These are phyloP conservation scores for Lycia hirtaria DNA, from an alignment of 2,888 invertebrate genomes.

Conservation along the genomic window DNA sequence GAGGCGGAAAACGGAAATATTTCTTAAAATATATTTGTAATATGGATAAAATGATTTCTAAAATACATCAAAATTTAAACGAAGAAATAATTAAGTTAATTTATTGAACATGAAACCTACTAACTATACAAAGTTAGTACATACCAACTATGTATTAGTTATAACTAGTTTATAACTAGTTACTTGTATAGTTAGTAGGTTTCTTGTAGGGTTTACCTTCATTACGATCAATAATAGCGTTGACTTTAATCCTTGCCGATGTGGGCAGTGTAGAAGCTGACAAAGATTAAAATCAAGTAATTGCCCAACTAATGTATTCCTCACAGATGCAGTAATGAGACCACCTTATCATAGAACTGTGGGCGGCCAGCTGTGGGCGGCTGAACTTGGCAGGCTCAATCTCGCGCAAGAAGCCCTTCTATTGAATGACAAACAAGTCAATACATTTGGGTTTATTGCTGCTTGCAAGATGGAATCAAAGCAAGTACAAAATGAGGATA, in stretches of 20 bases:
- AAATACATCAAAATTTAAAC: no score
- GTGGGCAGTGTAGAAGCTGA: conserved; percentile 26
- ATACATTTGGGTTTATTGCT: neutral
- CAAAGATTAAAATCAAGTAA: conserved; percentile 29
- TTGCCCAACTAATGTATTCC: conserved; percentile 33
- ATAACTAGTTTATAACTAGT: no score
- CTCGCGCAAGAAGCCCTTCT: conserved; percentile 72
- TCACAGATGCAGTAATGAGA: conserved; percentile 47
- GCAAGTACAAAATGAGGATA: neutral
- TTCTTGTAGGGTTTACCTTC: no score
- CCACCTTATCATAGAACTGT: conserved; percentile 56
- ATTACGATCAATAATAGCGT: neutral
- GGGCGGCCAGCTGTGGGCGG: conserved; percentile 73
- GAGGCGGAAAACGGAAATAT: no score
- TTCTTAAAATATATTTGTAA: no score
- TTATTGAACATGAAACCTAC: no score
- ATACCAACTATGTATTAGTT: no score
- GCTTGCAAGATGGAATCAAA: neutral
- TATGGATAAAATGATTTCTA: no score
- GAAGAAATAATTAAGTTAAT: no score
- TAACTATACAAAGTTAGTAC: no score
- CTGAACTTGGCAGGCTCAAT: conserved; percentile 68
- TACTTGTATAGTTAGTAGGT: no score
- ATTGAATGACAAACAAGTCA: neutral
- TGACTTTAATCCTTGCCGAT: conserved; percentile 28